Conservation (phyloP, 2,888 invertebrate genomes). For the Ophioninae sp. region DNA sequence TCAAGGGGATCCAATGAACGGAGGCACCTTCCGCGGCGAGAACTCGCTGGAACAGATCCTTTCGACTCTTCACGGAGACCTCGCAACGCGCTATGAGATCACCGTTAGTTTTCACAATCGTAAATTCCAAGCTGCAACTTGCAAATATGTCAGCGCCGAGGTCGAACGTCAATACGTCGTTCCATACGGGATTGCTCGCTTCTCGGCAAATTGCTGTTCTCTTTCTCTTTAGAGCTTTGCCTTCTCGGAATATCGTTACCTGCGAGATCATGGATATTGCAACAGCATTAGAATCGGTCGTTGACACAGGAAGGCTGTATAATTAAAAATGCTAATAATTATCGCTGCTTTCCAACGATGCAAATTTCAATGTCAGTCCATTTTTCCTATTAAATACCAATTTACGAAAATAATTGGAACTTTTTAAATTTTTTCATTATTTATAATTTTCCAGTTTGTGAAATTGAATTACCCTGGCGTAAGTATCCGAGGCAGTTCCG, state of each 20-base stretch:
- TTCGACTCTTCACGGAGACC: constrained; percentile 80
- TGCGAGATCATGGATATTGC: constrained; percentile 48
- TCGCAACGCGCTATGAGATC: constrained; percentile 83
- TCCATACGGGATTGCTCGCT: constrained; percentile 82
- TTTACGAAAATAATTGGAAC: no score
- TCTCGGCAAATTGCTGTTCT: constrained; percentile 82
- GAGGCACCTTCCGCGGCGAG: constrained; percentile 83
- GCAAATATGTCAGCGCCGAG: constrained; percentile 83
- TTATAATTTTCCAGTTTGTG: background rate
- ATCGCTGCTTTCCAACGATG: no score
- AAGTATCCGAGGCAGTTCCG: constrained; percentile 80
- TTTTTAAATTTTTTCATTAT: background rate
- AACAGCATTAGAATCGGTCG: background rate
- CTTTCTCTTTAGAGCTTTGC: constrained; percentile 82
- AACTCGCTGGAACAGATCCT: constrained; percentile 83
- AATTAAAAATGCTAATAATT: background rate
- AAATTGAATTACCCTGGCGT: constrained; percentile 80
- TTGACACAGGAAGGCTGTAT: background rate
- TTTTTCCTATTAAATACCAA: no score
- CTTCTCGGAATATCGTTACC: constrained; percentile 80
- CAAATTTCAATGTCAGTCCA: no score
- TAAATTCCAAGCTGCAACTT: constrained; percentile 83
- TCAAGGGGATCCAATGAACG: constrained; percentile 84
- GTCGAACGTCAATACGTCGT: constrained; percentile 82
- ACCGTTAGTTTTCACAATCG: constrained; percentile 85